Evolutionary conservation across 2,888 invertebrate species (phyloP), one percentile per base, ranked within the genome.

Genomic region (Noctua janthina): DNA sequence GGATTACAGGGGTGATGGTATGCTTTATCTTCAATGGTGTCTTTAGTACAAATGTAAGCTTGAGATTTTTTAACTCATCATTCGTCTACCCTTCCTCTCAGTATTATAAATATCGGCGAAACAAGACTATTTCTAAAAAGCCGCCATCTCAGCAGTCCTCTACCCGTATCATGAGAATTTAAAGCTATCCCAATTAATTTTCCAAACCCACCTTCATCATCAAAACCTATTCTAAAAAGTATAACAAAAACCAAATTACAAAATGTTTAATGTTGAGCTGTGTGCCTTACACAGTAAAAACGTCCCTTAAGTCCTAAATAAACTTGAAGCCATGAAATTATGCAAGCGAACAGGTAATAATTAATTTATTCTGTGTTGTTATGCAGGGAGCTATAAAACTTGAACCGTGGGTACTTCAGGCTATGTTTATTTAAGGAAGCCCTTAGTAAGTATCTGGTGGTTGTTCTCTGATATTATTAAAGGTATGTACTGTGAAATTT

Each of bases 321-420:
- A 94, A 93, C 93, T 83, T 78, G 64, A 78, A 80, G 78, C 84
- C 79, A 79, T 82, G 78, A 90, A 92, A 93, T 93, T 93, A 93
- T 92, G 92, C 93, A 91, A 88, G 90, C 88, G 82, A 89, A 89
- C 91, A 91, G 92, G 93, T 93, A 92, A 91, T 93, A 92, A 93
- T 94, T 94, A 93, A 94, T 93, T 93, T 93, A 94, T 93, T 93
- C 93, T 80, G 84, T 89, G 90, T 92, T 92, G 90, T 91, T 92
- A 93, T 91, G 91, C 92, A 91, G 88, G 91, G 84, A 87, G 86
- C 88, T 85, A 89, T 89, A 87, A 90, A 92, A 92, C 90, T 91
- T 88, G 86, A 88, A 86, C 83, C 73, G 68, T 23, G 75, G 74
- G 67, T 82, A 75, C 87, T 84, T 76, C 74, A 74, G 75, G 86